These are phyloP conservation scores for Drosophila ambigua DNA, from an alignment of 1,140 invertebrate genomes.

Conservation along the genomic window DNA sequence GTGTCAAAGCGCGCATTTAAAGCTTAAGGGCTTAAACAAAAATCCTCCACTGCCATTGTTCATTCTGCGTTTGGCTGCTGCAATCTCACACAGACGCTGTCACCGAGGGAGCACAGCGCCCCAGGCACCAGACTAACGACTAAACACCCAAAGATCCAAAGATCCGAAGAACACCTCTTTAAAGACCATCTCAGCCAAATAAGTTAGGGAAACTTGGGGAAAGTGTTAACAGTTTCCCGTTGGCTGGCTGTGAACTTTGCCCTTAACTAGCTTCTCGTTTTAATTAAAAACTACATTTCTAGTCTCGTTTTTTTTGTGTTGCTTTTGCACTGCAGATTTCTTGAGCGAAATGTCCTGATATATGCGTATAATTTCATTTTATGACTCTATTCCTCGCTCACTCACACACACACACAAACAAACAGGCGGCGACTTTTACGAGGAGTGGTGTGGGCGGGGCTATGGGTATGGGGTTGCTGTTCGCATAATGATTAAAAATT, in stretches of 20 bases:
- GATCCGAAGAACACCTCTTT: slow-evolving; percentile 16
- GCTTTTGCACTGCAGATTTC: slow-evolving; percentile 39
- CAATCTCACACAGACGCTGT: slow-evolving; percentile 38
- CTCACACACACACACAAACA: slow-evolving; percentile 16
- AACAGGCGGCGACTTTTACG: background rate
- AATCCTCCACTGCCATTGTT: slow-evolving; percentile 67
- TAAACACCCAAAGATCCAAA: background rate
- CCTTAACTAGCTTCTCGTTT: slow-evolving; percentile 67
- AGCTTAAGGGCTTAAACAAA: slow-evolving; percentile 65
- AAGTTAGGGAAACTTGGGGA: slow-evolving; percentile 39
- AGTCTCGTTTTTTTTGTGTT: slow-evolving; percentile 27
- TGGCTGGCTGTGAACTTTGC: slow-evolving; percentile 31
- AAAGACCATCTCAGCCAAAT: slow-evolving; percentile 34
- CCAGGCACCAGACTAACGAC: background rate
- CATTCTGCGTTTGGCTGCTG: slow-evolving; percentile 52
- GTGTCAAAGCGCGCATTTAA: slow-evolving; percentile 60
- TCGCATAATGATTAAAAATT: slow-evolving; percentile 70
- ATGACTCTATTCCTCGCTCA: slow-evolving; percentile 41
- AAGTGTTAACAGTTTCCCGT: slow-evolving; percentile 62
- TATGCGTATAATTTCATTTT: slow-evolving; percentile 69
- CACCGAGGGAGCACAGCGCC: slow-evolving; percentile 19
- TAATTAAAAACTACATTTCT: slow-evolving; percentile 74
- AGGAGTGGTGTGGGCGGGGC: slow-evolving; percentile 2
- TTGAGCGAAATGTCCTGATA: slow-evolving; percentile 54
- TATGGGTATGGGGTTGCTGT: slow-evolving; percentile 20